Evolutionary conservation across 2,797 vertebrate genomes (phyloP).

Genomic region (Oreonectes daqikongensis): DNA sequence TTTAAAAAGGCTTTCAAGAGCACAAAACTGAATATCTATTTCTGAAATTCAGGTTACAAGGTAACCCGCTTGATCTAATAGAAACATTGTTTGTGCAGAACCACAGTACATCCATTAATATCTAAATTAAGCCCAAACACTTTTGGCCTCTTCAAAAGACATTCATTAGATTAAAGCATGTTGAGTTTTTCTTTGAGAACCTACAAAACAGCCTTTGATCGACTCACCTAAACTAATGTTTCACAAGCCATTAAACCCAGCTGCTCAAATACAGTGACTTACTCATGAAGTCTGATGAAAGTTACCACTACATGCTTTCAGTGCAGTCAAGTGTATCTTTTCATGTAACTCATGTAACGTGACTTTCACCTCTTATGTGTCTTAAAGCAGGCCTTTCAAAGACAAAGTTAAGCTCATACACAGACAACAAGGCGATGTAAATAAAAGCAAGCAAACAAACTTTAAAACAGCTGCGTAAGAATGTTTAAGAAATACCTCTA

Average conservation of each 20-base stretch:
- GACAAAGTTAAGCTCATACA: constrained; percentile 3
- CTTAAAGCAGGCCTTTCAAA: neutral
- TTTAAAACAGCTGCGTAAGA: constrained; percentile 1
- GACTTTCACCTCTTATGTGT: neutral
- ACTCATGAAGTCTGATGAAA: neutral
- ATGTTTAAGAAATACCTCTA: constrained; percentile 20
- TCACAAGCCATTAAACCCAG: constrained; percentile 25
- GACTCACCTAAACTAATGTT: constrained; percentile 23
- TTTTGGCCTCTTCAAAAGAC: constrained; percentile 6
- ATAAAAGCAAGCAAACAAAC: constrained; percentile 35
- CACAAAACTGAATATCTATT: neutral
- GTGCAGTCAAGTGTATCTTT: neutral
- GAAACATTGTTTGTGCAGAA: neutral
- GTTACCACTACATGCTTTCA: constrained; percentile 6
- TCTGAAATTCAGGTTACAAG: neutral
- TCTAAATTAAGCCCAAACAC: neutral
- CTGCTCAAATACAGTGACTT: neutral
- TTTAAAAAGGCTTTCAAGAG: neutral
- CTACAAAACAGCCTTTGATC: constrained; percentile 25
- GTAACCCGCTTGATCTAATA: neutral
- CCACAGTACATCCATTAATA: neutral
- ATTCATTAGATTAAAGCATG: constrained; percentile 38
- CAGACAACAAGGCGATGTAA: constrained; percentile 35
- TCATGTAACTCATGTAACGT: neutral
- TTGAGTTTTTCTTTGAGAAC: constrained; percentile 14